These are phyloP conservation scores for Hybos culiciformis DNA, from an alignment of 2,888 invertebrate genomes.

Conservation along the genomic window DNA sequence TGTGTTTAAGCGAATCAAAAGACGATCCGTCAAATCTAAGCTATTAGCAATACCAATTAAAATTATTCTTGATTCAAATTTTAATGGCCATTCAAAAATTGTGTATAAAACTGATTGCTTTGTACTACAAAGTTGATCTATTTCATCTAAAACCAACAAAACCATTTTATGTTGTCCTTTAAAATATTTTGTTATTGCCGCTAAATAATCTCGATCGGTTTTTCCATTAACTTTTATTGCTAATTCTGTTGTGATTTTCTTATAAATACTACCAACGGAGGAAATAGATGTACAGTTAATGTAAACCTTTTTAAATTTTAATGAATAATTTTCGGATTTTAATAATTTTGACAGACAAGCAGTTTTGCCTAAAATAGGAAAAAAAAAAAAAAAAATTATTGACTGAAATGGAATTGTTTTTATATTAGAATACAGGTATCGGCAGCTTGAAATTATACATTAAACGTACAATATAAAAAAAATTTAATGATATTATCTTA, in stretches of 20 bases:
- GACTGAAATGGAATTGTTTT: no score
- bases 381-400: no score
- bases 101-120: conserved; percentile 80
- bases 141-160: conserved; percentile 82
- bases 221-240: conserved; percentile 42
- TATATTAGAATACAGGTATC: no score
- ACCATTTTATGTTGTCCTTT: conserved; percentile 54
- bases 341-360: conserved; percentile 69
- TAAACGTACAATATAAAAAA: no score
- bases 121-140: conserved; percentile 75
- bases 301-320: conserved; percentile 44
- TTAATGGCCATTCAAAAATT: conserved; percentile 85
- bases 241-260: conserved; percentile 60
- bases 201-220: conserved; percentile 51
- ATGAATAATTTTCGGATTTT: conserved; percentile 41
- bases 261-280: conserved; percentile 68
- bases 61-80: conserved; percentile 52
- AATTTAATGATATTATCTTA: no score
- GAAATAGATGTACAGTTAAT: conserved; percentile 80
- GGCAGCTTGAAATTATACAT: no score
- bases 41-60: conserved; percentile 92
- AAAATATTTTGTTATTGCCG: conserved; percentile 56
- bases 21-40: conserved; percentile 82
- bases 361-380: no score
- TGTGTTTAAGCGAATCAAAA: conserved; percentile 73